Conservation (phyloP, 2,888 invertebrate species). For the Cremastobaeus sp. region DNA sequence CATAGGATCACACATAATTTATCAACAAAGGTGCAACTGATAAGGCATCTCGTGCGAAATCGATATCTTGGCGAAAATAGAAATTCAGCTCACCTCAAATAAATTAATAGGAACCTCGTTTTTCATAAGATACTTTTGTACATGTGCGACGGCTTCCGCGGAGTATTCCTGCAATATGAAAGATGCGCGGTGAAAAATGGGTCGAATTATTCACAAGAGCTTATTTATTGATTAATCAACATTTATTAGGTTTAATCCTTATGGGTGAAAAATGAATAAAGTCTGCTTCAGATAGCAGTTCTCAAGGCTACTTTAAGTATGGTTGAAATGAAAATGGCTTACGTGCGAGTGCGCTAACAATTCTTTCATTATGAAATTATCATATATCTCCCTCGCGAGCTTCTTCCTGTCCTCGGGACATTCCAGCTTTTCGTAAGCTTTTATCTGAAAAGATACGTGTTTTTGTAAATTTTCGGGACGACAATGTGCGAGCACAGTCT, state of each 20-base stretch:
- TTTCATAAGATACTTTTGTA: conserved; percentile 98
- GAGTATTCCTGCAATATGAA: conserved; percentile 94
- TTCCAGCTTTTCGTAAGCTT: conserved; percentile 98
- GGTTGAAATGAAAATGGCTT: conserved; percentile 78
- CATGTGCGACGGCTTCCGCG: conserved; percentile 97
- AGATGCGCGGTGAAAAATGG: no score
- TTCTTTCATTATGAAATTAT: conserved; percentile 99
- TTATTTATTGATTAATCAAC: no score
- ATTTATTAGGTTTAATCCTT: no score
- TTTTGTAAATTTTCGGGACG: conserved; percentile 2
- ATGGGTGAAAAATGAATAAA: no score
- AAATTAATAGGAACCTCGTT: conserved; percentile 97
- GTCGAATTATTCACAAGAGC: no score
- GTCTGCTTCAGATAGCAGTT: no score
- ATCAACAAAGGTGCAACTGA: conserved; percentile 13
- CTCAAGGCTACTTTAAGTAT: no score
- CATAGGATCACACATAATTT: conserved; percentile 30
- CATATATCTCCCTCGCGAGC: conserved; percentile 97
- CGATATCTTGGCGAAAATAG: conserved; percentile 19
- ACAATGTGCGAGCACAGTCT: no score
- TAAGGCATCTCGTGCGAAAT: conserved; percentile 18
- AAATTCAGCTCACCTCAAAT: conserved; percentile 89
- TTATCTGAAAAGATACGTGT: conserved; percentile 87
- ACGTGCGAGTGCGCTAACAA: conserved; percentile 98
- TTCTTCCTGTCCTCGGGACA: conserved; percentile 96